Evolutionary conservation across 2,888 invertebrate genomes (phyloP), one percentile per base, ranked within the genome.

Genomic region (Mythimna pallens): DNA sequence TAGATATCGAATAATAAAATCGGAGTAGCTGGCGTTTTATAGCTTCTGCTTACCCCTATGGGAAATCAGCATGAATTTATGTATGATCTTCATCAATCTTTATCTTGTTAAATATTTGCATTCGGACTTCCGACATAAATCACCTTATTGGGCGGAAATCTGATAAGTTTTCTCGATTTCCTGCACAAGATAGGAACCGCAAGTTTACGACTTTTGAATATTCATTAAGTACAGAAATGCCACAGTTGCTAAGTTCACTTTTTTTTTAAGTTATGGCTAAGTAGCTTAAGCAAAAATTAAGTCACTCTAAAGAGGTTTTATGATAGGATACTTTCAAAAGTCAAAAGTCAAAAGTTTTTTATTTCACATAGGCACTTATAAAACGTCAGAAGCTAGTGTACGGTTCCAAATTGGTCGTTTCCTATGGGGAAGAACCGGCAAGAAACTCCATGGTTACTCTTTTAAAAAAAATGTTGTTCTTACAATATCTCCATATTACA

Each of bases 111-210:
- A 59, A 58, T 54, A 63, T 30, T 40, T 40, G 43, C 47, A 73
- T 47, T 55, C 9, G 30, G 20, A 73, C 47, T 73, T 73, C 36
- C 47, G 12, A 66, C 64, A 80, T 67, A 70, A 84, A 83, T 83
- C 68, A 62, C 74, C 64, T 47, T 52, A 58, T 36, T 34, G 40
- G 25, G 59, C n/a, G 67, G 66, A 9, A 70, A 83, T 68, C 71
- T 76, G 84, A 84, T 76, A 81, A 81, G 63, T 81, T 84, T 80
- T 64, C 84, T 57, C 36, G 66, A 58, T 75, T 64, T 43, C 61
- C 22, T 47, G 70, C 63, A 34, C 22, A 65, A 70, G 78, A 82
- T 62, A 40, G 17, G 20, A 57, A 55, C 78, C 78, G 25, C 58
- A 58, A 78, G 47, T 82, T 78, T 82, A 78, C 57, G 65, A 55